Evolutionary conservation across 2,888 invertebrate species (phyloP), one percentile per base, ranked within the genome.

Genomic region (Adelphocoris suturalis): DNA sequence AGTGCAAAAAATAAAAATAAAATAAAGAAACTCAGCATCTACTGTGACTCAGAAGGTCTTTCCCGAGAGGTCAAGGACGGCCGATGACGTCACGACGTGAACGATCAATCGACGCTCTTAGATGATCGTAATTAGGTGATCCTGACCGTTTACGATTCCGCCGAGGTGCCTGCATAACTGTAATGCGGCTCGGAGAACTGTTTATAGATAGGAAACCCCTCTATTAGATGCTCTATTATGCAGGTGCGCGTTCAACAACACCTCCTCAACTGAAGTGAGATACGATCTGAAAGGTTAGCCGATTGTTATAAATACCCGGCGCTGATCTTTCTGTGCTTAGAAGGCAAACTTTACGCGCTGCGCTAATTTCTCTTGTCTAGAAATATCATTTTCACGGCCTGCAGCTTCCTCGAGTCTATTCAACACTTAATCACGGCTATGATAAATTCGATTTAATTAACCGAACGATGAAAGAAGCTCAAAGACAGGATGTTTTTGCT

Each of bases 41-140:
- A 23, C 23, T 7, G 37, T 68, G 68, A 68, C 68, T 68, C 68
- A 68, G 68, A 68, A 19, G 68, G 68, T 68, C 19, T 12, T 27
- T 52, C 12, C 68, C 23, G 19, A 19, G 68, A 23, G 68, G 23
- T 68, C 68, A 68, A 68, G 68, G 68, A 68, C 68, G 23, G 68
- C 7, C 57, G 23, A 23, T 68, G 68, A 27, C 68, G 68, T 68
- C 23, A 68, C 19, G 37, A 37, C 37, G 52, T 14, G 3, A 7
- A 16, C 2, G 61, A 61, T 61, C n/a, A 23, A 68, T 68, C 68
- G 68, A 27, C 19, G 68, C 23, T 23, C 68, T 12, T 12, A 37
- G 7, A 37, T 19, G 9, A 68, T 19, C 68, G 68, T 19, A 68
- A 23, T 68, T 68, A 68, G 68, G 23, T 68, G 27, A 68, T 68